Percentiles rank a stretch among this genome's conserved stretches.
Conservation (phyloP, 2,113 vertebrate genomes). For the Lasiurus cinereus region DNA sequence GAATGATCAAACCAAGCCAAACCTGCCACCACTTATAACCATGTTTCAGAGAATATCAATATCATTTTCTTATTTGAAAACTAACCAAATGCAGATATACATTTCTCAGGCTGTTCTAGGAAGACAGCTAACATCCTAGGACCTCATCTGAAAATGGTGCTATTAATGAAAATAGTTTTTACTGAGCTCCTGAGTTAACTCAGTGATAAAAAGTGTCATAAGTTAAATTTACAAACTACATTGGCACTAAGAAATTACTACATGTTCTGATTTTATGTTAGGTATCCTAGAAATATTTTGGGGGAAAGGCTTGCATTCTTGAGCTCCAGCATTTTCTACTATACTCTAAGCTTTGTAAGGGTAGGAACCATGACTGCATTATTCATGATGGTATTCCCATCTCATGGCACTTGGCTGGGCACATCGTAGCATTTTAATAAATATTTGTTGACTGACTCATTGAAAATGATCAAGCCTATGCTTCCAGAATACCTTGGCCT, state of each 20-base stretch:
- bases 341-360: not conserved
- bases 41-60: not conserved
- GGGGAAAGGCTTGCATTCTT: not conserved
- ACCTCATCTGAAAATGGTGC: not conserved
- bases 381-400: not conserved
- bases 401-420: not conserved
- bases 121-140: not conserved
- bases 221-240: conserved; percentile 6
- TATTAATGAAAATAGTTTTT: not conserved
- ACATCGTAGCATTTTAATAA: not conserved
- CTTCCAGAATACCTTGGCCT: not conserved
- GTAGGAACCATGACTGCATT: not conserved
- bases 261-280: not conserved
- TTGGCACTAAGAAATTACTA: not conserved
- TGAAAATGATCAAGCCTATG: not conserved
- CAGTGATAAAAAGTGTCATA: not conserved
- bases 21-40: not conserved
- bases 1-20: not conserved
- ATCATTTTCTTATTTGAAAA: not conserved
- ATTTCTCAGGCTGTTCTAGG: not conserved
- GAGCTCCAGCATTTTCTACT: not conserved
- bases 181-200: not conserved
- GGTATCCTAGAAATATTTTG: not conserved
- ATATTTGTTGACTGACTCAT: not conserved
- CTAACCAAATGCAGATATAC: not conserved